Evolutionary conservation across 1,140 invertebrate genomes (phyloP).

Genomic region (roundworm (Caenorhabditis elegans)): DNA sequence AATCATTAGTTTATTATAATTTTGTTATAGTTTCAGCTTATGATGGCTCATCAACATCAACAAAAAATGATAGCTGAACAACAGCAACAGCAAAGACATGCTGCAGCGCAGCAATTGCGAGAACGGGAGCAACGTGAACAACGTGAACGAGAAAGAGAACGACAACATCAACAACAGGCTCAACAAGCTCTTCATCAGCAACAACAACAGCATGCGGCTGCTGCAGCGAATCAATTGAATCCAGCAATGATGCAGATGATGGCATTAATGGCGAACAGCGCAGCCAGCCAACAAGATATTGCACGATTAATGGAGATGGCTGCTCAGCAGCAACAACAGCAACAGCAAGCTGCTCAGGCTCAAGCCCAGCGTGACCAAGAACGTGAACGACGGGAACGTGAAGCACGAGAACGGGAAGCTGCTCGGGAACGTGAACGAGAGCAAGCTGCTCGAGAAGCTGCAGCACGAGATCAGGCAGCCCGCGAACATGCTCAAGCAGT

Average conservation of each 20-base stretch:
- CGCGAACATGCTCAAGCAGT: neutral
- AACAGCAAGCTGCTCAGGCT: neutral
- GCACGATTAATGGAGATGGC: neutral
- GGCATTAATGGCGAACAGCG: neutral
- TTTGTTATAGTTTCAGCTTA: neutral
- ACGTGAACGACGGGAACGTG: neutral
- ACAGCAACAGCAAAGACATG: neutral
- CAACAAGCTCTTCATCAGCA: constrained; percentile 4
- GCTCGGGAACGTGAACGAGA: neutral
- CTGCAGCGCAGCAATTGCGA: neutral
- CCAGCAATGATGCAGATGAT: neutral
- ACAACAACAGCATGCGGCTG: neutral
- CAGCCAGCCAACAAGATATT: neutral
- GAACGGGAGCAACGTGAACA: neutral
- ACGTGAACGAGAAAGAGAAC: constrained; percentile 4
- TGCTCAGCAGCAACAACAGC: neutral
- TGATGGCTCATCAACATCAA: neutral
- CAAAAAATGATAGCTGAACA: neutral
- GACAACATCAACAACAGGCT: neutral
- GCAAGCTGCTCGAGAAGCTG: neutral
- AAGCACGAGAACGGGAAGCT: neutral
- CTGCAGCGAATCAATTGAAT: neutral
- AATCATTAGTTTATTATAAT: neutral
- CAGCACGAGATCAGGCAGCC: too few relatives aligned
- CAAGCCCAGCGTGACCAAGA: neutral